Percentiles rank a stretch among this genome's conserved stretches.
phyloP scores from a whole-genome alignment of 2,113 vertebrate species.

The Cacatua alba region DNA sequence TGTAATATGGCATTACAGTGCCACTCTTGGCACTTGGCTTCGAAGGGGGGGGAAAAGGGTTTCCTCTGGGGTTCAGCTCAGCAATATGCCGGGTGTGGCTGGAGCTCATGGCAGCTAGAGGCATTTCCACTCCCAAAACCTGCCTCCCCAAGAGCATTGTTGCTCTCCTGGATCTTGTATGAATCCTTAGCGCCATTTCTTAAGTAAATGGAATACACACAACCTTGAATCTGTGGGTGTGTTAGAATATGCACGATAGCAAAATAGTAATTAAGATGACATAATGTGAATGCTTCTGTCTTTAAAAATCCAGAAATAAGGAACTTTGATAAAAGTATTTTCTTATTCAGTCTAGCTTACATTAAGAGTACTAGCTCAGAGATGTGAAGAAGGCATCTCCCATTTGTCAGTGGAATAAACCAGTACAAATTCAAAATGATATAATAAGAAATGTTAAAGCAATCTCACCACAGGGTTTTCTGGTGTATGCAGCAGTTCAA shows the following conservation, averaged over 20 bases:
- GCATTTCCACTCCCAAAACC: background rate
- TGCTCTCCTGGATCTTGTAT: background rate
- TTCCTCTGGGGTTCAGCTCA: background rate
- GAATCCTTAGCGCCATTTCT: background rate
- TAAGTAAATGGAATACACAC: background rate
- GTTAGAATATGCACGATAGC: background rate
- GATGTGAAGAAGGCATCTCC: background rate
- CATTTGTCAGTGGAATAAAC: background rate
- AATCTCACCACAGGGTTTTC: slow-evolving; percentile 72
- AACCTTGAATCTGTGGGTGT: background rate
- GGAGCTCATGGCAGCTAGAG: background rate
- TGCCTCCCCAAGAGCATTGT: background rate
- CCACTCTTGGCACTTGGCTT: background rate
- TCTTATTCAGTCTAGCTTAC: background rate
- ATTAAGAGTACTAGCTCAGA: background rate
- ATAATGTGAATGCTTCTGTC: background rate
- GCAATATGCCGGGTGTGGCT: background rate
- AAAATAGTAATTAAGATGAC: background rate
- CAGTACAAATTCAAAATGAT: background rate
- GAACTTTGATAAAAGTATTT: background rate
- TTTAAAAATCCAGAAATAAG: background rate
- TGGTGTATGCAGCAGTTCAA: slow-evolving; percentile 68
- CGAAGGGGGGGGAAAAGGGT: background rate
- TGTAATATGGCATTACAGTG: background rate
- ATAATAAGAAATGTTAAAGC: slow-evolving; percentile 30